Evolutionary conservation across 2,888 invertebrate species (phyloP).

Genomic region (Apodemia zela): DNA sequence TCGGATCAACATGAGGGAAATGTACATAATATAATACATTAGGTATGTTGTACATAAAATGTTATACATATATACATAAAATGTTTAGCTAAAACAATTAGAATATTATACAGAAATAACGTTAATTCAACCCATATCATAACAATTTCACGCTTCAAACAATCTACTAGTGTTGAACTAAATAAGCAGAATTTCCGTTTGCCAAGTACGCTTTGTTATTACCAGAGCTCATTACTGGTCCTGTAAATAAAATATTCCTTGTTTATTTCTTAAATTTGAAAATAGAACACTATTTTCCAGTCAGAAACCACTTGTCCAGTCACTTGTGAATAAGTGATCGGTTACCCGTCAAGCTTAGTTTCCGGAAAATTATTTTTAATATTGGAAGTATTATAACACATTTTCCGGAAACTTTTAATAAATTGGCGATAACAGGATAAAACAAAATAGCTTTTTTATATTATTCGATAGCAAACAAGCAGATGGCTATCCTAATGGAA

Average conservation of each 20-base stretch:
- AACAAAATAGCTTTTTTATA: not conserved
- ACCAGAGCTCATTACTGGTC: not conserved
- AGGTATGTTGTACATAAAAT: too few species aligned
- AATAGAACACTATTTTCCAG: not conserved
- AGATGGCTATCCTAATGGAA: too few species aligned
- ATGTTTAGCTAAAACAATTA: not conserved
- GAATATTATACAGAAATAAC: not conserved
- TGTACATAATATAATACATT: too few species aligned
- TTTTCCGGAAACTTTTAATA: too few species aligned
- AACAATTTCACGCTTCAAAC: slow-evolving; percentile 8
- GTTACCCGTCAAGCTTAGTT: not conserved
- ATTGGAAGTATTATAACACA: too few species aligned
- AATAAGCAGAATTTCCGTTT: not conserved
- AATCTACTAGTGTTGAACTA: slow-evolving; percentile 7
- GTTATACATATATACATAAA: not conserved
- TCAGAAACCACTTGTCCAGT: not conserved
- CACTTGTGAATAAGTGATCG: not conserved
- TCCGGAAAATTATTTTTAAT: too few species aligned
- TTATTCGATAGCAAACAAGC: too few species aligned
- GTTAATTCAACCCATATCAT: not conserved
- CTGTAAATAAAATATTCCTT: slow-evolving; percentile 3
- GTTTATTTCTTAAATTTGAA: not conserved
- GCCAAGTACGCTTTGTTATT: not conserved
- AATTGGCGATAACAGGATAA: too few species aligned
- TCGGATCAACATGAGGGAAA: too few species aligned